Base-by-base conservation (phyloP, 2,888 invertebrate species). In the Leptopilina syphax region DNA sequence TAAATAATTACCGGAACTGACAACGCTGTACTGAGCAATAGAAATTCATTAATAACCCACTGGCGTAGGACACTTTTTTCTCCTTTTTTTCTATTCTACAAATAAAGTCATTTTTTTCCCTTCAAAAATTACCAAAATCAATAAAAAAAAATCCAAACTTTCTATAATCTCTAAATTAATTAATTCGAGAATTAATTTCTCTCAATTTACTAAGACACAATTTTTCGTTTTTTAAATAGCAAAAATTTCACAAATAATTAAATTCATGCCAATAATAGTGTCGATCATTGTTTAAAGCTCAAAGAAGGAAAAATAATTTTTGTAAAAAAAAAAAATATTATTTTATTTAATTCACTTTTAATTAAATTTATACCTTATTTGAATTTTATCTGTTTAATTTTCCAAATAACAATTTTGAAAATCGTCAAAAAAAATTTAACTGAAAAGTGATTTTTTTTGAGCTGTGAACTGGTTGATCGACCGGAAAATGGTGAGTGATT, bases 1-100 rank as follows among this genome's bases (percentile, higher is more conserved):
- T 70, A 70, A 70, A 70, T 70, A 70, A 70, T 70, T 70, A 70
- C 70, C 70, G 54, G 54, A 34, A 70, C 70, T 70, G 70, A 70
- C 54, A 70, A 70, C 54, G 27, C 27, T 70, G 54, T 12, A 70
- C 54, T 70, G 54, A 54, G 50, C 70, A 54, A 54, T 70, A 70
- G 70, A 70, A 70, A 70, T 54, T 54, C 27, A 70, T 54, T 70
- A 70, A 54, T 70, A 70, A 70, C 3, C 27, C 70, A 50, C 68
- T 50, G 68, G 68, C 68, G 47, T 47, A 68, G 47, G 12, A 68
- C 12, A 70, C 13, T 54, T 54, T 70, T 44, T n/a, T 67, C 50
- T 44, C 44, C 13, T 44, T 66, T 9, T 41, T 41, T 66, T 67
- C 27, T n/a, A 67, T 8, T n/a, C 50, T 3, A 34, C 44, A 41